Conservation (phyloP, 92 coral and sea anemone genomes). For the Phymanthus crucifer region DNA sequence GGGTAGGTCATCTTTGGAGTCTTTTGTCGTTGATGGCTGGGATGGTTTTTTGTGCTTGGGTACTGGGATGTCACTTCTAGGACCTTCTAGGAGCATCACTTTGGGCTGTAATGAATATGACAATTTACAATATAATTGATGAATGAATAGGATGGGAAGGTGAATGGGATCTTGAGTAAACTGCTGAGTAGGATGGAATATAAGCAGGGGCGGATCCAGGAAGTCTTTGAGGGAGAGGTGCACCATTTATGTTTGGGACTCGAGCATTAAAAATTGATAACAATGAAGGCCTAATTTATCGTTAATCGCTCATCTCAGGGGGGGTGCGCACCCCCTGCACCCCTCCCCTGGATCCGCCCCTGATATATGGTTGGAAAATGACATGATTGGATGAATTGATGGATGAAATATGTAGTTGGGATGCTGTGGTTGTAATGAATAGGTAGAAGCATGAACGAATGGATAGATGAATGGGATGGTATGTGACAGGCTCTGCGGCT, state of each 20-base stretch:
- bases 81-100: constrained; percentile 86
- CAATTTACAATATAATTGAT: background rate
- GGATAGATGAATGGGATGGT: background rate
- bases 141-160: background rate
- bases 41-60: constrained; percentile 54
- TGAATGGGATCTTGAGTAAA: too few species aligned
- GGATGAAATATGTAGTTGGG: background rate
- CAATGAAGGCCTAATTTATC: too few species aligned
- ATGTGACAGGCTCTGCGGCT: background rate
- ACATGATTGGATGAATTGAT: background rate
- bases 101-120: constrained; percentile 47
- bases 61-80: constrained; percentile 45
- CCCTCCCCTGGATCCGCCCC: too few species aligned
- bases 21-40: constrained; percentile 44
- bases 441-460: background rate
- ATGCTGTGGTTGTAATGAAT: background rate
- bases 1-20: constrained; percentile 56
- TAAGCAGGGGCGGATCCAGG: too few species aligned
- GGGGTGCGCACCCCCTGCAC: too few species aligned
- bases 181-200: too few species aligned
- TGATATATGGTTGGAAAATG: too few species aligned
- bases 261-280: too few species aligned
- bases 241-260: too few species aligned
- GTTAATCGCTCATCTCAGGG: too few species aligned
- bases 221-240: too few species aligned